Conservation (phyloP, 1,140 invertebrate genomes). For the Nymphalis io region DNA sequence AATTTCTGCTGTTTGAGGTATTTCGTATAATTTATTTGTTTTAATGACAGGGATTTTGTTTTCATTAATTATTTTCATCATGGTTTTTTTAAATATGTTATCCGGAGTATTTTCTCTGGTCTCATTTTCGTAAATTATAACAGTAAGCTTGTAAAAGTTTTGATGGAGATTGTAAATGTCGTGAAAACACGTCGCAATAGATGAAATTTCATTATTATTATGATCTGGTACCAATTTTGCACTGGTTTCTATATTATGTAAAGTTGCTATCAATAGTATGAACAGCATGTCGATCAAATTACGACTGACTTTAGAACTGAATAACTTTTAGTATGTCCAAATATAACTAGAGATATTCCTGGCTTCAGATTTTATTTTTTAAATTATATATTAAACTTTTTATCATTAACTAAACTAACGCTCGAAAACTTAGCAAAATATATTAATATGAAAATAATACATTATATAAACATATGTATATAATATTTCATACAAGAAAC, state of each 20-base stretch:
- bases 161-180: not conserved
- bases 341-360: not conserved
- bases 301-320: not conserved
- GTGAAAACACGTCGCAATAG: not conserved
- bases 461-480: too few species aligned
- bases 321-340: not conserved
- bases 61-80: not conserved
- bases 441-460: too few species aligned
- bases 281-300: not conserved
- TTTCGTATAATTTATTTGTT: slow-evolving; percentile 19
- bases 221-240: not conserved
- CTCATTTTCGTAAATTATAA: not conserved
- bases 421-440: too few species aligned
- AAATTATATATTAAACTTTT: too few species aligned
- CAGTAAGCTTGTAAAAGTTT: slow-evolving; percentile 2
- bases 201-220: not conserved
- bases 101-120: not conserved
- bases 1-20: slow-evolving; percentile 13
- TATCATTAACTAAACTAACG: too few species aligned
- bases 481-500: too few species aligned
- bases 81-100: not conserved
- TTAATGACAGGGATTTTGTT: slow-evolving; percentile 28
- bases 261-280: not conserved
- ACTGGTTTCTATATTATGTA: not conserved
- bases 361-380: not conserved